Base-by-base conservation (phyloP, 2,113 vertebrate species). In the Hypocryptadius cinnamomeus region DNA sequence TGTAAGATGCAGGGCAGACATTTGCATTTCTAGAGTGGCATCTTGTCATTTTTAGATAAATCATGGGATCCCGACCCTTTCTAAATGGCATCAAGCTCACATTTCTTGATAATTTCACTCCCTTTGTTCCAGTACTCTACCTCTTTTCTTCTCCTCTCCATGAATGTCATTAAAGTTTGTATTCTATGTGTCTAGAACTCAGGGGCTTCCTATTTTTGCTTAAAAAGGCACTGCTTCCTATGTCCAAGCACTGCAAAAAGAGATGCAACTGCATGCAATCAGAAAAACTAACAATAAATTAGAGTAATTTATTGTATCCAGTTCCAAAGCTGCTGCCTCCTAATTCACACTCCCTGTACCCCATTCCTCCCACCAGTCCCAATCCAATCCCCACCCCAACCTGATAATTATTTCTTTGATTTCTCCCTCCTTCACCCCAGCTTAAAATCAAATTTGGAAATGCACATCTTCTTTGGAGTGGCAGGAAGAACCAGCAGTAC, bases 21-120 rank as follows among this genome's bases (percentile, higher is more conserved):
- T 97, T 91, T 94, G 92, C 82, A 96, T 95, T 94, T 97, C 83
- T 85, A 90, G 90, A 95, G 79, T 69, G 78, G 90, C 66, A 84
- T 82, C 54, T 61, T 84, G 60, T 90, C 16, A 76, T 66, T 87
- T 84, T 92, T 51, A 80, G 76, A 94, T 95, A 95, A 95, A 95
- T 94, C 89, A 92, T 19, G 47, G 63, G 42, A 73, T 51, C 47
- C 80, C 87, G 90, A 61, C 13, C 50, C 42, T 81, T 92, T 92
- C 54, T 48, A 68, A 92, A 87, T 9, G 21, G 47, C 70, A 82
- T 45, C 54, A 83, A 95, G 66, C 57, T 90, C 21, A 4, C 57
- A 17, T 79, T 93, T 91, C 89, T 85, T 77, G 39, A 53, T 85
- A 54, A 64, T 74, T 51, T 70, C 31, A 40, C 47, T 87, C 77